A percentile compares a stretch with the other conserved stretches of the same genome.
Evolutionary conservation across 2,888 invertebrate species (phyloP).

Genomic region (Liposcelis brunnea): DNA sequence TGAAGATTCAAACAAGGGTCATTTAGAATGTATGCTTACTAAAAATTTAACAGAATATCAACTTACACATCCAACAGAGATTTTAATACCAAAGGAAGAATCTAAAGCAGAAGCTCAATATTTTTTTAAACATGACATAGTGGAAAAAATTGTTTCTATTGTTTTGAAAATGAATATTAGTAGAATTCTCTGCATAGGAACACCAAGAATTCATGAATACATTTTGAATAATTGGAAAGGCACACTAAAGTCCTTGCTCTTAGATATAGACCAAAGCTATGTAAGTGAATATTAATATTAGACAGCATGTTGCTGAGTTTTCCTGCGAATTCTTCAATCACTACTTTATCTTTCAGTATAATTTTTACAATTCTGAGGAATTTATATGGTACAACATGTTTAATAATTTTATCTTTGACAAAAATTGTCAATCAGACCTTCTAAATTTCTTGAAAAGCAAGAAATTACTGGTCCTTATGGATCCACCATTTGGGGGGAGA

Average conservation of each 20-base stretch:
- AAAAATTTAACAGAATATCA: slow-evolving; percentile 13
- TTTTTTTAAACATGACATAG: slow-evolving; percentile 24
- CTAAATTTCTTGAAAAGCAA: slow-evolving; percentile 12
- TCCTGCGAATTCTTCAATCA: background rate
- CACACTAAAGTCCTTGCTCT: slow-evolving; percentile 21
- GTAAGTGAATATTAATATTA: slow-evolving; percentile 20
- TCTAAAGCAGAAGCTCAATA: slow-evolving; percentile 30
- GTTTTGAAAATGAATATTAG: slow-evolving; percentile 12
- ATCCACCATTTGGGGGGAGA: slow-evolving; percentile 34
- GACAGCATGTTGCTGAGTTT: background rate
- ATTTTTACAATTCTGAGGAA: slow-evolving; percentile 22
- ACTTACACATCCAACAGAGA: slow-evolving; percentile 15
- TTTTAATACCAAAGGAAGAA: slow-evolving; percentile 23
- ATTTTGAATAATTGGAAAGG: slow-evolving; percentile 12
- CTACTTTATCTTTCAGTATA: slow-evolving; percentile 20
- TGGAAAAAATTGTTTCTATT: slow-evolving; percentile 20
- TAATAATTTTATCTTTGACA: slow-evolving; percentile 30
- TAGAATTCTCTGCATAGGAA: slow-evolving; percentile 27
- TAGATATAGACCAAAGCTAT: slow-evolving; percentile 29
- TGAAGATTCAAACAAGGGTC: slow-evolving; percentile 8
- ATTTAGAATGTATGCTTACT: slow-evolving; percentile 12
- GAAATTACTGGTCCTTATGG: slow-evolving; percentile 20
- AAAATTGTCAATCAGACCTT: slow-evolving; percentile 8
- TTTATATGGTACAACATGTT: slow-evolving; percentile 31
- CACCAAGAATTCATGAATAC: slow-evolving; percentile 25